A percentile compares a stretch with the other conserved stretches of the same genome.
phyloP scores from a whole-genome alignment of 2,797 vertebrate genomes.

The Sebastes reedi region DNA sequence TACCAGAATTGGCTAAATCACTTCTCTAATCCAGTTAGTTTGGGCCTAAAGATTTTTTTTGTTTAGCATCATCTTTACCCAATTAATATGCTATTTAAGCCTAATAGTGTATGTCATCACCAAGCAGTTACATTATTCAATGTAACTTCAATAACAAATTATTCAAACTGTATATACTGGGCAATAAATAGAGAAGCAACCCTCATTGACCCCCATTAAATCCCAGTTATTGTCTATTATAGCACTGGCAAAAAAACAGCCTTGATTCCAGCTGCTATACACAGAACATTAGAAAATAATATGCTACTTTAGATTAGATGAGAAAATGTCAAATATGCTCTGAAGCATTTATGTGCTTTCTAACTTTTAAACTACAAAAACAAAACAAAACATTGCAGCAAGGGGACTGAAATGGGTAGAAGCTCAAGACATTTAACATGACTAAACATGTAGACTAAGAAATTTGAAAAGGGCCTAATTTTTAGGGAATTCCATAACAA shows the following conservation, averaged over 20 bases:
- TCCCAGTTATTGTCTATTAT: slow-evolving; percentile 16
- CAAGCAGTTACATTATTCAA: background rate
- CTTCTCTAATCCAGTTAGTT: background rate
- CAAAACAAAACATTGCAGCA: background rate
- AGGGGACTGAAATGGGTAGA: background rate
- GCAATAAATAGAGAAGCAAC: background rate
- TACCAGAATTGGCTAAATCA: background rate
- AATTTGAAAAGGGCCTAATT: background rate
- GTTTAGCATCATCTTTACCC: background rate
- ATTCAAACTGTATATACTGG: background rate
- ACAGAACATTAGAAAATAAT: background rate
- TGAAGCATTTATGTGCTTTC: background rate
- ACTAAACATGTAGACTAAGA: background rate
- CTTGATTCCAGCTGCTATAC: background rate
- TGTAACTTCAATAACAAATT: background rate
- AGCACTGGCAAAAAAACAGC: background rate
- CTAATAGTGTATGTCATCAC: background rate
- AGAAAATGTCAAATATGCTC: background rate
- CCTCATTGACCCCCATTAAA: background rate
- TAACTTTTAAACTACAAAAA: background rate
- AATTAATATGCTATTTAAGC: background rate
- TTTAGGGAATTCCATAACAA: background rate
- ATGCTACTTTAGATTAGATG: background rate
- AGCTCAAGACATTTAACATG: background rate
- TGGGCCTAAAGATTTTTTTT: background rate